Evolutionary conservation across 2,888 invertebrate genomes (phyloP), one percentile per base, ranked within the genome.

Genomic region (Odontomyia ornata): DNA sequence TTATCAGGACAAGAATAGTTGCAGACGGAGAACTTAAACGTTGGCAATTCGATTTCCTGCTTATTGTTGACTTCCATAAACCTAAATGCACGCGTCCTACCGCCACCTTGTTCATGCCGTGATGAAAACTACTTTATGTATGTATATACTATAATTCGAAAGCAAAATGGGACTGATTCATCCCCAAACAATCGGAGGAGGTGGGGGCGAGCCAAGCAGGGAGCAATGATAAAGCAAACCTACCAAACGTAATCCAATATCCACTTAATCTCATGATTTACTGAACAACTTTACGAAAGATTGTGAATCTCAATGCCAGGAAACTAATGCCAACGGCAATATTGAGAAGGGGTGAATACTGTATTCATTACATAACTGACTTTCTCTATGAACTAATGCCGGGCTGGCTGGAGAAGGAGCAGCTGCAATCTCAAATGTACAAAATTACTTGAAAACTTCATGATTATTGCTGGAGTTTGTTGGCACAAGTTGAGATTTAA

Each of bases 221-320:
- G 52, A 0, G 11, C 60, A 0, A 60, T 21, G 23, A 46, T 64
- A 64, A 64, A 1, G 30, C 46, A 47, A 28, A 69, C 69, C 47
- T 69, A 25, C 25, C 23, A 60, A 73, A 73, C 60, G 73, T 60
- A 60, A 36, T 36, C 36, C 60, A 60, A 73, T 73, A 73, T 73
- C 73, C 60, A 60, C 30, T 60, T 60, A 73, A 73, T 73, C 73
- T 73, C 27, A n/a, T 73, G 73, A 73, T 73, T 73, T 73, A 73
- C 57, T 60, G 73, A 30, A 27, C 57, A 73, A 60, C 73, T 73
- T 73, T 73, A 13, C 57, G 60, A 73, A 60, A 73, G 57, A 73
- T 73, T 73, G 27, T 36, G 73, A 60, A 60, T 60, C 60, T 36
- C 46, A 23, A 25, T 23, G 46, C 69, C 7, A 23, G 69, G 27